Conservation (phyloP, 2,113 vertebrate species). For the Ahaetulla prasina region DNA sequence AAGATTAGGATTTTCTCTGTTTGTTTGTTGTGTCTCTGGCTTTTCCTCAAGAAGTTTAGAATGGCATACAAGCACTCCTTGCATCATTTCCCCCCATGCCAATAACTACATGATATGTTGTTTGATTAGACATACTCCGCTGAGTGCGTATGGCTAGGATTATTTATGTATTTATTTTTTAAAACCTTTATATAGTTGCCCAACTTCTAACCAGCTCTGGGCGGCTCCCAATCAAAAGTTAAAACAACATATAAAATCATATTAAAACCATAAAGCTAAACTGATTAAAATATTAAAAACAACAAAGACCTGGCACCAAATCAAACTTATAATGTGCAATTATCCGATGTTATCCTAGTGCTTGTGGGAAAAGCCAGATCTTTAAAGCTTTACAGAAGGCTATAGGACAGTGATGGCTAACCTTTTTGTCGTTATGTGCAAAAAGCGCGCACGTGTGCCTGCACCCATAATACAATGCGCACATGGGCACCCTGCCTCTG, state of each 20-base stretch:
- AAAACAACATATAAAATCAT: background rate
- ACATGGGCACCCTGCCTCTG: no score
- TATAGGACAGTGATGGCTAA: background rate
- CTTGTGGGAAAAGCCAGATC: background rate
- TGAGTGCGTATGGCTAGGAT: background rate
- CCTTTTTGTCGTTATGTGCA: no score
- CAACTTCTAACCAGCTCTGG: background rate
- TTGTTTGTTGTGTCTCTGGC: background rate
- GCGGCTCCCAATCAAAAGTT: background rate
- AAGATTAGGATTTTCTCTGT: background rate
- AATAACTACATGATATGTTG: background rate
- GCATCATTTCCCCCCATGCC: background rate
- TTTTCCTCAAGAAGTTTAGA: background rate
- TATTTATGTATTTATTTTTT: background rate
- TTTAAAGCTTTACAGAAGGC: background rate
- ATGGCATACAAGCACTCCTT: background rate
- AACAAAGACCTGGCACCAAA: background rate
- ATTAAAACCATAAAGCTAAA: background rate
- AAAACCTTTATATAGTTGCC: background rate
- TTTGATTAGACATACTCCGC: background rate
- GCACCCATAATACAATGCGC: no score
- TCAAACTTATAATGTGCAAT: background rate
- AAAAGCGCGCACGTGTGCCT: no score
- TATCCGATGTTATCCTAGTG: background rate
- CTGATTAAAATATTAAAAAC: background rate